Evolutionary conservation across 1,140 invertebrate species (phyloP), one percentile per base, ranked within the genome.

Genomic region (Musca domestica): DNA sequence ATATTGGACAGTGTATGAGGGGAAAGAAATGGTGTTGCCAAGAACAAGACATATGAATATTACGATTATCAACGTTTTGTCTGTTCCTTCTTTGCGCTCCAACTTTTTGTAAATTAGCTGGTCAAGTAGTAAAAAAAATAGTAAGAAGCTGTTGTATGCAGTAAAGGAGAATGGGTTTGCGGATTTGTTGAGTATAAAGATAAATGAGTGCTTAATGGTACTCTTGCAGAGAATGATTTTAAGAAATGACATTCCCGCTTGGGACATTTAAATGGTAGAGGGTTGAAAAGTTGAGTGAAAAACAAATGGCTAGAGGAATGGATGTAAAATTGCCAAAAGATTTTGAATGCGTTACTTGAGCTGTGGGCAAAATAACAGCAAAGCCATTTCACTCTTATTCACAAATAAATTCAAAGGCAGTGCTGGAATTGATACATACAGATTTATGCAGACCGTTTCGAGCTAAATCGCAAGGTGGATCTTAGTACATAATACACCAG

Each of bases 401-500:
- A 20, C 12, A 20, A 54, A 19, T 54, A 22, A 25, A 22, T 14
- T n/a, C n/a, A n/a, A n/a, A n/a, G n/a, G n/a, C n/a, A n/a, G n/a
- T n/a, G n/a, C n/a, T n/a, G n/a, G n/a, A n/a, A n/a, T n/a, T n/a
- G n/a, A n/a, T n/a, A n/a, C n/a, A n/a, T n/a, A n/a, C n/a, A n/a
- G n/a, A n/a, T n/a, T n/a, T n/a, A n/a, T n/a, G n/a, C n/a, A n/a
- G n/a, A n/a, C n/a, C n/a, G n/a, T n/a, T n/a, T n/a, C n/a, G 22
- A 4, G 51, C 20, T 14, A 54, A 25, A 22, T 54, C 19, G 12
- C 22, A 22, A 54, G 51, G 51, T 22, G 51, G 51, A 5, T 3
- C 19, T 2, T 14, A 5, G 19, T 54, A 54, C 20, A 22, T 54
- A 20, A 22, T 20, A 3, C 71, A 79, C 64, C 69, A 76, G 76